Evolutionary conservation across 2,797 vertebrate species (phyloP).

Genomic region (Hapalemur alaotrensis): DNA sequence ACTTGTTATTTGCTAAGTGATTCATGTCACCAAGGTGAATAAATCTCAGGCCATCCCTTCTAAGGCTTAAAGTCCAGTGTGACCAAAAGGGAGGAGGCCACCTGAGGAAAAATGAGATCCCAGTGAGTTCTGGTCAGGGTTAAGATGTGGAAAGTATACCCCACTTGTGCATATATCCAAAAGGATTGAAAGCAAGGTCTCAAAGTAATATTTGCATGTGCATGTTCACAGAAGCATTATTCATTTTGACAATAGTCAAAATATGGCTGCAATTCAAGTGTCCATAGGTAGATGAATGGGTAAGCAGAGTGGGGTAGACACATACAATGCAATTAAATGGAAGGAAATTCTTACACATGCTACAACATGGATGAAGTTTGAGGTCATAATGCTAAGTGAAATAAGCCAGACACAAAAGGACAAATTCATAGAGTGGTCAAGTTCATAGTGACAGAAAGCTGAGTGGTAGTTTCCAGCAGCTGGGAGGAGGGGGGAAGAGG

Average conservation of each 20-base stretch:
- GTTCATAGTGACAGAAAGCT: not conserved
- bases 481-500: not conserved
- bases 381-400: not conserved
- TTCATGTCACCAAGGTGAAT: not conserved
- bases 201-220: not conserved
- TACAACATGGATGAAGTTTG: not conserved
- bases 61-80: not conserved
- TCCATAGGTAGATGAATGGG: not conserved
- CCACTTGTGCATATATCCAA: not conserved
- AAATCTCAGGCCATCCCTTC: not conserved
- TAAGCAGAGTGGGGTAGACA: not conserved
- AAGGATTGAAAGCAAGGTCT: not conserved
- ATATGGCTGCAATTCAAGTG: not conserved
- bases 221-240: not conserved
- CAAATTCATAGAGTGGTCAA: not conserved
- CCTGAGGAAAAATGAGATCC: not conserved
- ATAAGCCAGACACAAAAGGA: not conserved
- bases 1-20: not conserved
- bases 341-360: not conserved
- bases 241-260: not conserved
- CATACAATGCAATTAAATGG: not conserved
- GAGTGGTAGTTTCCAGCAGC: rapidly evolving
- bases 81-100: not conserved
- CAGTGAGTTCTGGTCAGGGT: not conserved
- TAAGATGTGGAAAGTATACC: not conserved